Evolutionary conservation across 2,888 invertebrate species (phyloP).

Genomic region (Tethea ocularis): DNA sequence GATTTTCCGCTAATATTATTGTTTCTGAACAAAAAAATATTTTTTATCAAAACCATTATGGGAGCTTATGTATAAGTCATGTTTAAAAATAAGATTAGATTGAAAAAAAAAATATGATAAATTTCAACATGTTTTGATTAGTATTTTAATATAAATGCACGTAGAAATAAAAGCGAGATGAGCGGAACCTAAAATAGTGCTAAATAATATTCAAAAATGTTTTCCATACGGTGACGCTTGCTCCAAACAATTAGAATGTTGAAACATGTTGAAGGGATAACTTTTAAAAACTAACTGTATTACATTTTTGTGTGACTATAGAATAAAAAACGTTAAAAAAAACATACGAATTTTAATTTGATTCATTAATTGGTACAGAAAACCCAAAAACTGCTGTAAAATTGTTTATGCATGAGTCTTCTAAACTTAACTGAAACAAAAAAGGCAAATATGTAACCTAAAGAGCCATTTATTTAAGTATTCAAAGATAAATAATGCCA

Average conservation of each 20-base stretch:
- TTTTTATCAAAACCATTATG: slow-evolving; percentile 17
- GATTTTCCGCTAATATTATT: slow-evolving; percentile 9
- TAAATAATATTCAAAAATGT: slow-evolving; percentile 38
- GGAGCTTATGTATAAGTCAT: slow-evolving; percentile 15
- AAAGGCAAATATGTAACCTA: not conserved
- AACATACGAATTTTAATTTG: slow-evolving; percentile 49
- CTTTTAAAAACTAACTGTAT: slow-evolving; percentile 57
- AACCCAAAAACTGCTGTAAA: slow-evolving; percentile 19
- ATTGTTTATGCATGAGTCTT: slow-evolving; percentile 8
- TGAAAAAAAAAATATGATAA: slow-evolving; percentile 31
- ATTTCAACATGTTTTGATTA: slow-evolving; percentile 66
- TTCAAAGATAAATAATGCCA: not conserved
- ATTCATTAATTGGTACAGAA: slow-evolving; percentile 23
- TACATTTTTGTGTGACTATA: slow-evolving; percentile 69
- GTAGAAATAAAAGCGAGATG: slow-evolving; percentile 32
- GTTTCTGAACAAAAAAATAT: slow-evolving; percentile 24
- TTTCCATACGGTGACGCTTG: slow-evolving; percentile 37
- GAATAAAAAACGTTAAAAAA: slow-evolving; percentile 59
- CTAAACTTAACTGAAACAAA: not conserved
- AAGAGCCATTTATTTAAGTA: not conserved
- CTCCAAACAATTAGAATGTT: slow-evolving; percentile 32
- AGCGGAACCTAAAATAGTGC: slow-evolving; percentile 33
- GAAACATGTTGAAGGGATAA: slow-evolving; percentile 66
- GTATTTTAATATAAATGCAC: slow-evolving; percentile 41
- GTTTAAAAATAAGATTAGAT: slow-evolving; percentile 49